phyloP scores from a whole-genome alignment of 2,113 vertebrate genomes.

The Scartelaos histophorus region DNA sequence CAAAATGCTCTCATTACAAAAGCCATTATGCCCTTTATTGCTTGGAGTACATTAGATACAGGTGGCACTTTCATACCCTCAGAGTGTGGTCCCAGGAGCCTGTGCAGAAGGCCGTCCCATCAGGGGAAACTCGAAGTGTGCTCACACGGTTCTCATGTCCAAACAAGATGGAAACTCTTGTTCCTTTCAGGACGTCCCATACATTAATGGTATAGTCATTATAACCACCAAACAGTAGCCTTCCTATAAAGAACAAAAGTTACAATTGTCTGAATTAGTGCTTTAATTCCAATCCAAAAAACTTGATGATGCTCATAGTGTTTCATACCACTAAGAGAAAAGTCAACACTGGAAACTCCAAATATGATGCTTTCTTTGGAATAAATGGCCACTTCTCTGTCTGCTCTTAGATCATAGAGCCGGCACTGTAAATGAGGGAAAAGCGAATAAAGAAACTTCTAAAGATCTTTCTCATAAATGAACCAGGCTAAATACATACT shows the following conservation, averaged over 20 bases:
- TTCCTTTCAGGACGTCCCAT: slow-evolving; percentile 97
- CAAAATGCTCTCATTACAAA: background rate
- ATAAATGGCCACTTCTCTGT: slow-evolving; percentile 98
- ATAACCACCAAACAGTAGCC: slow-evolving; percentile 93
- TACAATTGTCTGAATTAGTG: background rate
- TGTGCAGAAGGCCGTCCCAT: slow-evolving; percentile 93
- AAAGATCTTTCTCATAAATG: background rate
- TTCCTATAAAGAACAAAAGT: slow-evolving; percentile 76
- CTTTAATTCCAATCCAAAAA: background rate
- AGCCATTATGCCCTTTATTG: background rate
- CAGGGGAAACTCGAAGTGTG: slow-evolving; percentile 91
- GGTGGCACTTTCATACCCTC: slow-evolving; percentile 75
- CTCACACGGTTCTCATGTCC: slow-evolving; percentile 97
- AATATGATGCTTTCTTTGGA: slow-evolving; percentile 99
- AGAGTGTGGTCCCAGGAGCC: slow-evolving; percentile 99
- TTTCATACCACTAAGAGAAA: slow-evolving; percentile 95
- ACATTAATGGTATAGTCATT: slow-evolving; percentile 99
- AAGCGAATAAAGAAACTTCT: slow-evolving; percentile 1
- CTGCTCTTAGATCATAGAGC: slow-evolving; percentile 94
- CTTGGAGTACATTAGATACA: background rate
- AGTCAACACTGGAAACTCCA: slow-evolving; percentile 96
- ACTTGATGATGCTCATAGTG: background rate
- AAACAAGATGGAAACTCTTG: slow-evolving; percentile 92
- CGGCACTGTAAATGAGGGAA: slow-evolving; percentile 84
- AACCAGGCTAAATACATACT: slow-evolving; percentile 75